phyloP scores from a whole-genome alignment of 2,888 invertebrate species.

The Sycophila texana region DNA sequence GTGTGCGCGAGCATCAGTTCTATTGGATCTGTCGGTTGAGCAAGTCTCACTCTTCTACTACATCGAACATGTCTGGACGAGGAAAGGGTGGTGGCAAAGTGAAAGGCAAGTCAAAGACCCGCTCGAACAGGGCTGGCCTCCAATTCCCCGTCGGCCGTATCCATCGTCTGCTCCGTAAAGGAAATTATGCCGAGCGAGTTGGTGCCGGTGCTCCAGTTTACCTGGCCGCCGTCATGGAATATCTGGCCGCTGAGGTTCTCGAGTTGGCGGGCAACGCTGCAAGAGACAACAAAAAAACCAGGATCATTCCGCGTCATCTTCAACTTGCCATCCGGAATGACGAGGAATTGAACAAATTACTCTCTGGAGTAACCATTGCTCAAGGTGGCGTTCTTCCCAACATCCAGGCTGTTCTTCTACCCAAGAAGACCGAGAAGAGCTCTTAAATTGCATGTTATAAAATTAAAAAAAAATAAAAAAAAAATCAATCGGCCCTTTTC shows the following conservation, averaged over 20 bases:
- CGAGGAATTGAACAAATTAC: conserved; percentile 86
- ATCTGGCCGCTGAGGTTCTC: conserved; percentile 83
- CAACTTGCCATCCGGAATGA: conserved; percentile 89
- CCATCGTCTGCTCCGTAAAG: conserved; percentile 79
- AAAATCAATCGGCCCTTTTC: neutral
- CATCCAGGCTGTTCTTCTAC: conserved; percentile 84
- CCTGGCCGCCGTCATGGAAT: conserved; percentile 80
- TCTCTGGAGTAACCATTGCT: conserved; percentile 87
- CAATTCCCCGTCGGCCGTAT: conserved; percentile 80
- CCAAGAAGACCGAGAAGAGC: conserved; percentile 80
- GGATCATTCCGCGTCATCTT: conserved; percentile 83
- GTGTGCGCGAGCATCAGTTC: neutral
- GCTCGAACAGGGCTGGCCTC: conserved; percentile 79
- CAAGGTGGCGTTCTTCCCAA: conserved; percentile 90
- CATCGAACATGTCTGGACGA: neutral
- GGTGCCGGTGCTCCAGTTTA: conserved; percentile 79
- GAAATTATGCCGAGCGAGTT: conserved; percentile 80
- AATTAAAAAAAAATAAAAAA: neutral
- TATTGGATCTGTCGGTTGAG: neutral
- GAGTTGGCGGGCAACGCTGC: conserved; percentile 83
- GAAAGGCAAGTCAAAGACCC: conserved; percentile 68
- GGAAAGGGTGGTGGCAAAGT: conserved; percentile 55
- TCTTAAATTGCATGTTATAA: neutral
- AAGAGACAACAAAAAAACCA: conserved; percentile 82
- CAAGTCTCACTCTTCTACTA: neutral